Percentiles rank a stretch among this genome's conserved stretches.
These are phyloP conservation scores for Scelioninae gen. 2 DNA, from an alignment of 2,888 invertebrate genomes.

Conservation along the genomic window DNA sequence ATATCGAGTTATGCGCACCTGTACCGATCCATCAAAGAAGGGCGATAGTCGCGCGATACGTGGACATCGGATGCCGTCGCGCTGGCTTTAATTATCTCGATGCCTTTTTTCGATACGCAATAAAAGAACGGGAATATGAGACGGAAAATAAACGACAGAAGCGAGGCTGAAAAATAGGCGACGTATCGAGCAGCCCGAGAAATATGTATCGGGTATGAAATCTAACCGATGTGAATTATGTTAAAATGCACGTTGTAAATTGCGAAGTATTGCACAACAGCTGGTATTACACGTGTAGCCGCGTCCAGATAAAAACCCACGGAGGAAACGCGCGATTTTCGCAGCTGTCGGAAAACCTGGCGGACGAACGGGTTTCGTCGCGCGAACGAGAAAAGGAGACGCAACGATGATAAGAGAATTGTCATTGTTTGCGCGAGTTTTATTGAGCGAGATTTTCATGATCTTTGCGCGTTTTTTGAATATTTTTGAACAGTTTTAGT, in stretches of 20 bases:
- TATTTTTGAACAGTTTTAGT: no score
- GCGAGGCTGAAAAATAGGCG: conserved; percentile 54
- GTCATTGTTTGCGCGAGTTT: no score
- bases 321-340: conserved; percentile 45
- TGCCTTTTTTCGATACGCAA: conserved; percentile 59
- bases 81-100: conserved; percentile 66
- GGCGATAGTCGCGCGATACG: conserved; percentile 68
- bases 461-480: no score
- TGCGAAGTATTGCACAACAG: conserved; percentile 60
- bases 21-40: conserved; percentile 70
- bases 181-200: conserved; percentile 57
- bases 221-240: conserved; percentile 60
- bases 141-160: conserved; percentile 47
- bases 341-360: conserved; percentile 57
- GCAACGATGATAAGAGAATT: no score
- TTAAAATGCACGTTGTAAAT: conserved; percentile 59
- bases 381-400: no score
- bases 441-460: no score
- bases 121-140: conserved; percentile 48
- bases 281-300: conserved; percentile 58
- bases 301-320: conserved; percentile 39
- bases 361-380: conserved; percentile 6
- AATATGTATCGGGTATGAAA: conserved; percentile 60
- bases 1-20: conserved; percentile 68
- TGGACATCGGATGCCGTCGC: conserved; percentile 64